Base-by-base conservation (phyloP, 2,113 vertebrate genomes). In the Henicopernis longicauda region DNA sequence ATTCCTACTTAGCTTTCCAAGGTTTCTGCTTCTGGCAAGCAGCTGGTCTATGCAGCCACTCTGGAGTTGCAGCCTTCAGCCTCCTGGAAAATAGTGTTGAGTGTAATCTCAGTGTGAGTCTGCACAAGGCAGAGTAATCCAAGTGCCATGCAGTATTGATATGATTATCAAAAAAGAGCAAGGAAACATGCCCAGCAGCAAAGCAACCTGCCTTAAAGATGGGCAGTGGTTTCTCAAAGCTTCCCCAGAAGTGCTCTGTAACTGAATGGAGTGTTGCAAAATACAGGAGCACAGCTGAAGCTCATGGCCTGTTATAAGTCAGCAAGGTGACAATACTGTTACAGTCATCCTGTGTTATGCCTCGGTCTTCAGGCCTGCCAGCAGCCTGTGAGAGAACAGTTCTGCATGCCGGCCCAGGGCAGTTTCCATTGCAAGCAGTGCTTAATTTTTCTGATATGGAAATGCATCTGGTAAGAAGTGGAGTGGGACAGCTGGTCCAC, bases 331-430 rank as follows among this genome's bases (percentile, higher is more conserved):
- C 17, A 45, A 3, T 10, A 7, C 23, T 44, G 50, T 26, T 67
- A n/a, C 10, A 12, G 2, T n/a, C 7, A 7, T 21, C 11, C 38
- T 26, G 29, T 55, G 31, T 13, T 9, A 40, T 0, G 6, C 7
- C 34, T 61, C 36, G 32, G 11, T 54, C 25, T 17, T 50, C 15
- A 21, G 34, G 25, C 29, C 9, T 13, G 34, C 47, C 44, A 59
- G 67, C 20, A 74, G 32, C 42, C 63, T 10, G 15, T 2, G 32
- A 45, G 34, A 23, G n/a, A 38, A 20, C 50, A 71, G 4, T 26
- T 57, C 62, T 54, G 44, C 4, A 1, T 13, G 5, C 25, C 1
- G 7, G 31, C 26, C 13, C 14, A 3, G 38, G 34, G 58, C 19
- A 54, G 27, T 11, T 67, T 85, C 40, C 49, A 2, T 59, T 74